phyloP scores from a whole-genome alignment of 2,113 vertebrate genomes.

The Marcusenius ussheri region DNA sequence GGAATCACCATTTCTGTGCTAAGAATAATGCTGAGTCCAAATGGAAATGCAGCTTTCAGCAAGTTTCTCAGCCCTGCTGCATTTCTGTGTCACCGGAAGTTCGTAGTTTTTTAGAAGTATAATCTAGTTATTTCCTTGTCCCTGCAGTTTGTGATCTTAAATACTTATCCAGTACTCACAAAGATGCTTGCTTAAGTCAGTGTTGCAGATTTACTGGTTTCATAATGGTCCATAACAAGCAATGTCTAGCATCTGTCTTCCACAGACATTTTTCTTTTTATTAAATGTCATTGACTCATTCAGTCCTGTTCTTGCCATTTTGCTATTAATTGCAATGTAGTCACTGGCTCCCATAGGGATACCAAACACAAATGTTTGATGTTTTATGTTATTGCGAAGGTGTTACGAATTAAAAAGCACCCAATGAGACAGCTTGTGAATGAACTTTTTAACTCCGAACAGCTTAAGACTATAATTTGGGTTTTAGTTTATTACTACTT shows the following conservation, averaged over 20 bases:
- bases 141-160: background rate
- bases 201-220: background rate
- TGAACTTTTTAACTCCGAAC: background rate
- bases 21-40: background rate
- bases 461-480: background rate
- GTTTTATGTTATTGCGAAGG: background rate
- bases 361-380: background rate
- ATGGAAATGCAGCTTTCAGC: background rate
- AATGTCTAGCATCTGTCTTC: background rate
- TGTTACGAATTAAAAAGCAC: background rate
- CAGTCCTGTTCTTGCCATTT: background rate
- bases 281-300: background rate
- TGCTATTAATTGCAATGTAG: background rate
- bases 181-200: background rate
- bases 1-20: background rate
- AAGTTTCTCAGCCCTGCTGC: background rate
- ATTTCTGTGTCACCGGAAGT: background rate
- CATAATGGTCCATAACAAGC: background rate
- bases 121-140: background rate
- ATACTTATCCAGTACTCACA: background rate
- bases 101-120: background rate
- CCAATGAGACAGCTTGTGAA: background rate
- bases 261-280: background rate
- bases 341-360: background rate
- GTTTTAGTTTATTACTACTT: background rate